phyloP scores from a whole-genome alignment of 1,140 invertebrate species.

The Kradibia gibbosae region DNA sequence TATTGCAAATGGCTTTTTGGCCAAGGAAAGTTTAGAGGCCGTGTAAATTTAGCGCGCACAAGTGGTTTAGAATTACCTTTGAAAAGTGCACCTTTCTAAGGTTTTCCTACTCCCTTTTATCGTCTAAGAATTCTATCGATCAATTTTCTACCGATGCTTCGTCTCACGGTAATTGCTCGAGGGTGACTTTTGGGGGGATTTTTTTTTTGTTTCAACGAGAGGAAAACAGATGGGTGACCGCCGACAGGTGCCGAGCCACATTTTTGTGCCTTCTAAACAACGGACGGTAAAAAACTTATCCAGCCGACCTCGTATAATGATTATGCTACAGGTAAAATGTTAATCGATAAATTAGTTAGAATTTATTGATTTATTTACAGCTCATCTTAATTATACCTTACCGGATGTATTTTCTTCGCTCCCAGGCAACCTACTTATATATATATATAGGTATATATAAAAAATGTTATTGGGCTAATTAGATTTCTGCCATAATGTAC shows the following conservation, averaged over 20 bases:
- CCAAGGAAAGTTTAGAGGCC: no score
- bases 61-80: no score
- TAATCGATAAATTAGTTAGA: background rate
- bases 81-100: no score
- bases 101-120: background rate
- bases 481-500: no score
- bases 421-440: no score
- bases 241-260: slow-evolving; percentile 16
- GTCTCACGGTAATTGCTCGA: slow-evolving; percentile 19
- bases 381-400: no score
- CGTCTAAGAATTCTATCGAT: background rate
- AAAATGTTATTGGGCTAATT: no score
- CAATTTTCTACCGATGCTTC: slow-evolving; percentile 11
- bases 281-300: background rate
- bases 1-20: no score
- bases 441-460: no score
- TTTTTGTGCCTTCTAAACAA: slow-evolving; percentile 6
- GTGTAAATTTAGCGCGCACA: no score
- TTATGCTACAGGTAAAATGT: background rate
- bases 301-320: background rate
- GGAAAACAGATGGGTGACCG: slow-evolving; percentile 32
- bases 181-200: slow-evolving; percentile 29
- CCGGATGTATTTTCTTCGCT: no score
- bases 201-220: background rate
- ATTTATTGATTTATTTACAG: no score